These are phyloP conservation scores for Ichneumoninae sp. DNA, from an alignment of 2,888 invertebrate species.

Conservation along the genomic window DNA sequence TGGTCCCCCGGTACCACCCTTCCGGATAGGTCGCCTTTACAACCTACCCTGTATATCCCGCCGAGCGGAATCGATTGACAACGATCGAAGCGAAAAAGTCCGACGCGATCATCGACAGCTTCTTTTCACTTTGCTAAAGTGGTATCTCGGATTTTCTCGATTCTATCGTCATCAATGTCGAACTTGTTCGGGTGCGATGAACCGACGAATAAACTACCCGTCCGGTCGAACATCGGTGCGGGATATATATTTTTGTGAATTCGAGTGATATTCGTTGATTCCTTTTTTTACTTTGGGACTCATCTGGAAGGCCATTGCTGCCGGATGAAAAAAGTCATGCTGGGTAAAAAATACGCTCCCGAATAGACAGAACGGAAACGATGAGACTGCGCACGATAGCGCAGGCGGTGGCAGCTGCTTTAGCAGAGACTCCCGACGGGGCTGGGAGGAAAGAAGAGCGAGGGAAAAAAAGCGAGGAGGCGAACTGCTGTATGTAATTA, in stretches of 20 bases:
- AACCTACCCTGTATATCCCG: conserved; percentile 1
- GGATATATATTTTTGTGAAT: conserved; percentile 3
- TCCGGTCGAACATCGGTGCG: conserved; percentile 7
- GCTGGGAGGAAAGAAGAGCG: conserved; percentile 54
- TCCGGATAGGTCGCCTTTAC: not conserved
- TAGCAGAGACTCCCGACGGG: conserved; percentile 62
- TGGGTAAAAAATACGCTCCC: conserved; percentile 22
- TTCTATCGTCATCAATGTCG: conserved; percentile 12
- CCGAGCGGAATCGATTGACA: conserved; percentile 3
- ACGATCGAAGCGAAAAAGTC: conserved; percentile 23
- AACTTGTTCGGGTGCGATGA: conserved; percentile 10
- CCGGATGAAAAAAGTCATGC: conserved; percentile 28
- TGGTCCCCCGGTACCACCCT: conserved; percentile 30
- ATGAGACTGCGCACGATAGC: conserved; percentile 31
- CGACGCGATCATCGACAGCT: not conserved
- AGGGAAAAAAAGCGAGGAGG: conserved; percentile 56
- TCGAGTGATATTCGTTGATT: not conserved
- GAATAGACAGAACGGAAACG: conserved; percentile 35
- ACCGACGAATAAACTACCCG: conserved; percentile 21
- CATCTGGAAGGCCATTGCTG: conserved; percentile 22
- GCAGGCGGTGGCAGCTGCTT: conserved; percentile 22
- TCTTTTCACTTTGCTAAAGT: conserved; percentile 25
- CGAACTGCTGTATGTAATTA: conserved; percentile 75
- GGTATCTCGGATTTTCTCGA: not conserved
- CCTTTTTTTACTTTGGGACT: conserved; percentile 18